Evolutionary conservation across 2,113 vertebrate species (phyloP), one percentile per base, ranked within the genome.

Genomic region (Bucco capensis): DNA sequence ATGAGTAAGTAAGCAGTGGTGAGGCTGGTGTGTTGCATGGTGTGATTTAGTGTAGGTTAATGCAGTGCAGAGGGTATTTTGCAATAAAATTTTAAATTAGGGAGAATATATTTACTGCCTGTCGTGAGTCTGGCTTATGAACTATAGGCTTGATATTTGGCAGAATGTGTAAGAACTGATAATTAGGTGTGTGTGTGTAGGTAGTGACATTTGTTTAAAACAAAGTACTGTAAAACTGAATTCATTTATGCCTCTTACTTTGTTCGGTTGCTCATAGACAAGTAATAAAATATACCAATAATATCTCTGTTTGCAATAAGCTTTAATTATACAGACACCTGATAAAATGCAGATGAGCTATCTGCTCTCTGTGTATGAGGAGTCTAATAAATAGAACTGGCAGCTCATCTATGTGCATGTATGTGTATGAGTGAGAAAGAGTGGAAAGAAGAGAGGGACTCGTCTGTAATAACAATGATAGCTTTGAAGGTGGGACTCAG

Each of bases 71-170:
- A 97, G 96, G 93, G 94, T 96, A 97, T 97, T 96, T 97, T 95
- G 97, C 96, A 97, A 97, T 97, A 98, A 97, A 97, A 97, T 97
- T 97, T 97, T 97, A 97, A 97, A 98, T 97, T 97, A 97, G 88
- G 81, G 89, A 77, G 92, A 95, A 96, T 97, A 82, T 97, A 97
- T 97, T 97, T 97, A 97, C 91, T 96, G 96, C 96, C 96, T 97
- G 96, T 97, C 89, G 2, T 78, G 72, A 95, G 57, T 95, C 88
- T 97, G 96, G 90, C 97, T 97, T 97, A 96, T 97, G 97, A 97
- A 97, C 97, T 97, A 97, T 96, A 94, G 94, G 91, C 94, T 97
- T 97, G 96, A 93, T 97, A 97, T 97, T 97, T 97, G 97, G 97
- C 95, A 97, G 96, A 96, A 96, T 97, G 94, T 83, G 94, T 97